Conservation (phyloP, 2,888 invertebrate species). For the Sminthurides aquaticus region DNA sequence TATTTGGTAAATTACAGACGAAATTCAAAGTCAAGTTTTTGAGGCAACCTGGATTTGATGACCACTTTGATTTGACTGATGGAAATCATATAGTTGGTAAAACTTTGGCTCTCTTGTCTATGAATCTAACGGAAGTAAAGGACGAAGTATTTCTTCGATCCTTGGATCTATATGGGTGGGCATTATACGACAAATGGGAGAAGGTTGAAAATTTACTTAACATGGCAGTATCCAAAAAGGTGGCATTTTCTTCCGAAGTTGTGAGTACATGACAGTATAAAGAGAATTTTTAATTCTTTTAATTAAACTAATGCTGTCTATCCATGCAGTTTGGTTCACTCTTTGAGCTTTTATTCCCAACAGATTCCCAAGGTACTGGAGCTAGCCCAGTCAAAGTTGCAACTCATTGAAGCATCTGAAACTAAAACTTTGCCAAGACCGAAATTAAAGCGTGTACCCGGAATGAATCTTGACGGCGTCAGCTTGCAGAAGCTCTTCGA, state of each 20-base stretch:
- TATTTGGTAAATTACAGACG: too few species aligned
- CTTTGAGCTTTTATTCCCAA: background rate
- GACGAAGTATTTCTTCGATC: conserved; percentile 53
- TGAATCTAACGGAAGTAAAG: conserved; percentile 46
- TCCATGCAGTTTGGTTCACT: background rate
- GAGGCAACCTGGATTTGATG: conserved; percentile 75
- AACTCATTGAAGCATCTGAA: conserved; percentile 37
- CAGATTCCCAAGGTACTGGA: conserved; percentile 41
- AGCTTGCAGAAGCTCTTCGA: conserved; percentile 27
- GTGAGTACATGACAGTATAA: too few species aligned
- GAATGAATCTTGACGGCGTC: conserved; percentile 37
- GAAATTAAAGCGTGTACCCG: conserved; percentile 30
- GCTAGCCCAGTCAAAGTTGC: conserved; percentile 51
- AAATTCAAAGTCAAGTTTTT: conserved; percentile 65
- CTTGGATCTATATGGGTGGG: conserved; percentile 59
- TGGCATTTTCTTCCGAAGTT: conserved; percentile 27
- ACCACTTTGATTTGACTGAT: conserved; percentile 78
- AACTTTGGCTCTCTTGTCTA: conserved; percentile 62
- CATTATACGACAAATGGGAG: conserved; percentile 61
- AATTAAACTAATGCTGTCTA: background rate
- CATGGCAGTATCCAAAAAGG: conserved; percentile 22
- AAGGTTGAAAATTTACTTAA: conserved; percentile 47
- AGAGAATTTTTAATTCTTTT: background rate
- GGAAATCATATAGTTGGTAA: conserved; percentile 69
- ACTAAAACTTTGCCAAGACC: conserved; percentile 33